phyloP scores from a whole-genome alignment of 2,113 vertebrate genomes.

The Varanus komodoensis region DNA sequence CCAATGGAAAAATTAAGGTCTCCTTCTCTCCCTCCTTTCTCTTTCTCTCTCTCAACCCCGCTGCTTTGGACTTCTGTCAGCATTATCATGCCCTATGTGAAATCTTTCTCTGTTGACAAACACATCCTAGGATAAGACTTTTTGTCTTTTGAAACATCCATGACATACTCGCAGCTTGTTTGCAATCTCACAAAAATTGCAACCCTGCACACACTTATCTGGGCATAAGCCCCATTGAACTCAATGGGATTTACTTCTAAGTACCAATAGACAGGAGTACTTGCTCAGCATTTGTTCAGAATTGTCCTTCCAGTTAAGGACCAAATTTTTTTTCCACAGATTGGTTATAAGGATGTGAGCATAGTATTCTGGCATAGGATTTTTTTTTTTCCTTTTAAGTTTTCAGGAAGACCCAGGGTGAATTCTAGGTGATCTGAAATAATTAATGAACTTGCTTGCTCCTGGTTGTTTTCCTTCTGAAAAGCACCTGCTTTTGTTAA shows the following conservation, averaged over 20 bases:
- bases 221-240: neutral
- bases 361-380: neutral
- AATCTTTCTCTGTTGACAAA: too few relatives aligned
- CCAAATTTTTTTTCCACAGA: neutral
- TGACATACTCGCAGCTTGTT: too few relatives aligned
- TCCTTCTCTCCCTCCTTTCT: neutral
- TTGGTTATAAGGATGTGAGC: neutral
- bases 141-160: neutral
- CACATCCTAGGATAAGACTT: too few relatives aligned
- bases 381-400: neutral
- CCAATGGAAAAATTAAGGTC: neutral
- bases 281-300: neutral
- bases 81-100: neutral
- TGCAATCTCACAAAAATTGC: too few relatives aligned
- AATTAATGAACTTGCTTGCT: neutral
- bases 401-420: neutral
- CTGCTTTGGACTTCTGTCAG: neutral
- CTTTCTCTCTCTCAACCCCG: neutral
- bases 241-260: neutral
- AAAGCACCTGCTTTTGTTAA: neutral
- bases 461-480: neutral
- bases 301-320: neutral
- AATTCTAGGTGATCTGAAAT: neutral
- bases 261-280: neutral
- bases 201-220: too few relatives aligned